Percentiles rank a stretch among this genome's conserved stretches.
phyloP scores from a whole-genome alignment of 1,140 invertebrate species.

The Drosophila melanica region DNA sequence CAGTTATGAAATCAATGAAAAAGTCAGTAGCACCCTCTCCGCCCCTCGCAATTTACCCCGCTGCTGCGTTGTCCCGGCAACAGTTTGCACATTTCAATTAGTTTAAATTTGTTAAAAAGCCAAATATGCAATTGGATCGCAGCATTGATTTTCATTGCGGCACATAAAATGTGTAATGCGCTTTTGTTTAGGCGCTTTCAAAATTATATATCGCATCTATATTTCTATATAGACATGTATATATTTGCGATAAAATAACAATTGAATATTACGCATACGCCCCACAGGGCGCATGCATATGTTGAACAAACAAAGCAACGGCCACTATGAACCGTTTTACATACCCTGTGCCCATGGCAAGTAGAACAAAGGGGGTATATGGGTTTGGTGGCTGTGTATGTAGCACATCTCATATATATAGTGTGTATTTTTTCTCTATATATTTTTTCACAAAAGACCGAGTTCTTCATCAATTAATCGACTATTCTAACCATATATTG shows the following conservation, averaged over 20 bases:
- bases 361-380: not conserved
- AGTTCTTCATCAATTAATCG: too few relatives aligned
- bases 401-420: not conserved
- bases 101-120: constrained; percentile 73
- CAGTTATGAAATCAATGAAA: constrained; percentile 42
- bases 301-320: not conserved
- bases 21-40: constrained; percentile 1
- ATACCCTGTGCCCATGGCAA: not conserved
- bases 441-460: too few relatives aligned
- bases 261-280: constrained; percentile 70
- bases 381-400: not conserved
- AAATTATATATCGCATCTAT: not conserved
- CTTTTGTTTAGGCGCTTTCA: constrained; percentile 51
- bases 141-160: constrained; percentile 67
- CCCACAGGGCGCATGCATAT: constrained; percentile 4
- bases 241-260: constrained; percentile 53
- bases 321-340: constrained; percentile 3
- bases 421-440: too few relatives aligned
- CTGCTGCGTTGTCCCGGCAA: not conserved
- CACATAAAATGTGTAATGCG: constrained; percentile 37
- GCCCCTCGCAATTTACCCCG: not conserved
- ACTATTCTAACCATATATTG: too few relatives aligned
- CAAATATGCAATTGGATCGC: constrained; percentile 51
- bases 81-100: constrained; percentile 72
- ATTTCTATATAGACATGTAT: constrained; percentile 22